These are phyloP conservation scores for Pelecanoides urinatrix DNA, from an alignment of 2,113 vertebrate species.

Conservation along the genomic window DNA sequence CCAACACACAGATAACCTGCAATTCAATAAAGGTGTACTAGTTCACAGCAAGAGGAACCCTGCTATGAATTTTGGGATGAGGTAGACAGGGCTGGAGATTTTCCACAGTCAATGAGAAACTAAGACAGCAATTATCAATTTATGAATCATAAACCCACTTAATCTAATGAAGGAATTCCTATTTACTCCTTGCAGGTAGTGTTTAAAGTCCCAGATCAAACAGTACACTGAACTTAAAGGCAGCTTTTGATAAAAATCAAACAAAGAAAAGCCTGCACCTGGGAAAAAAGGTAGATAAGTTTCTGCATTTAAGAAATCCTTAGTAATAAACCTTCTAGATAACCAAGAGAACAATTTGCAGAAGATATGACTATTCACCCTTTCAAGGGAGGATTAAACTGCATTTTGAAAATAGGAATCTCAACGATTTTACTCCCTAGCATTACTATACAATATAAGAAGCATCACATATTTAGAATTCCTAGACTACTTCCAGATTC, in stretches of 20 bases:
- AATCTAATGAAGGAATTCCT: not conserved
- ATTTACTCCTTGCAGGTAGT: not conserved
- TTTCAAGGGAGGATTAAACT: not conserved
- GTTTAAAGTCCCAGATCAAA: not conserved
- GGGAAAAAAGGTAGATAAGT: not conserved
- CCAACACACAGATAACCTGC: not conserved
- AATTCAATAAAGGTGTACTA: not conserved
- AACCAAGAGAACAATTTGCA: not conserved
- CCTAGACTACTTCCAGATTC: not conserved
- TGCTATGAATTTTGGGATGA: not conserved
- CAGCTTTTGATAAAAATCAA: not conserved
- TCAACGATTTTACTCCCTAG: not conserved
- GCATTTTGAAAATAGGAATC: not conserved
- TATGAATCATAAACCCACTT: not conserved
- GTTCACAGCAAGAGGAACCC: not conserved
- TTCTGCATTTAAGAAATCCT: not conserved
- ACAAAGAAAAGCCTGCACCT: not conserved
- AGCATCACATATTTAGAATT: not conserved
- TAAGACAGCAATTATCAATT: not conserved
- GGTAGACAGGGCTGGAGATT: not conserved
- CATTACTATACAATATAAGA: not conserved
- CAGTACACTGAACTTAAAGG: not conserved
- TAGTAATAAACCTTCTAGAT: not conserved
- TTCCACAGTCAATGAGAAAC: not conserved
- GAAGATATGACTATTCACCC: not conserved